phyloP scores from a whole-genome alignment of 2,888 invertebrate species.

The Cheilosia soror region DNA sequence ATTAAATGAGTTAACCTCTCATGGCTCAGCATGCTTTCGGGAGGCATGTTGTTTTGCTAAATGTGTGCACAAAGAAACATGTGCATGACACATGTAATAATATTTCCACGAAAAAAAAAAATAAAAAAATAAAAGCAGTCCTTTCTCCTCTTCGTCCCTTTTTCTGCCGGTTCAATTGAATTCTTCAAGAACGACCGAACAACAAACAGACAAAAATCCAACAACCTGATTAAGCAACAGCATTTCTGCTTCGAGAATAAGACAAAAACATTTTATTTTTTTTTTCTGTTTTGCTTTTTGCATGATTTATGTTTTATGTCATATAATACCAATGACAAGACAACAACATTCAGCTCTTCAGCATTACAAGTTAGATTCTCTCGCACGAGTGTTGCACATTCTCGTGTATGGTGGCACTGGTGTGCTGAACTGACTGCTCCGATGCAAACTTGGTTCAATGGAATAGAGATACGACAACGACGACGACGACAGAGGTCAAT shows the following conservation, averaged over 20 bases:
- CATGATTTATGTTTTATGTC: slow-evolving; percentile 73
- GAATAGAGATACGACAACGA: slow-evolving; percentile 18
- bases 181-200: slow-evolving; percentile 39
- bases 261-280: slow-evolving; percentile 10
- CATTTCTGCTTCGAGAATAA: slow-evolving; percentile 23
- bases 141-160: not conserved
- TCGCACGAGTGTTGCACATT: slow-evolving; percentile 62
- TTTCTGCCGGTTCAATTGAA: slow-evolving; percentile 44
- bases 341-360: slow-evolving; percentile 7
- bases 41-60: not conserved
- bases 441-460: slow-evolving; percentile 37
- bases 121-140: slow-evolving; percentile 25
- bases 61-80: slow-evolving; percentile 37
- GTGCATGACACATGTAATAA: slow-evolving; percentile 64
- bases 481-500: slow-evolving; percentile 65
- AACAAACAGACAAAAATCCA: slow-evolving; percentile 21
- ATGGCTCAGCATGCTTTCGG: slow-evolving; percentile 16
- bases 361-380: slow-evolving; percentile 23
- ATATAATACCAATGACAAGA: slow-evolving; percentile 62
- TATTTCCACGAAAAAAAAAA: slow-evolving; percentile 47
- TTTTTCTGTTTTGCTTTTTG: slow-evolving; percentile 46
- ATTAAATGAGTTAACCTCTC: slow-evolving; percentile 50
- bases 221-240: slow-evolving; percentile 70
- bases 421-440: not conserved
- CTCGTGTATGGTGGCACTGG: too few species aligned